Base-by-base conservation (phyloP, 2,888 invertebrate genomes). In the Parnassius glacialis region DNA sequence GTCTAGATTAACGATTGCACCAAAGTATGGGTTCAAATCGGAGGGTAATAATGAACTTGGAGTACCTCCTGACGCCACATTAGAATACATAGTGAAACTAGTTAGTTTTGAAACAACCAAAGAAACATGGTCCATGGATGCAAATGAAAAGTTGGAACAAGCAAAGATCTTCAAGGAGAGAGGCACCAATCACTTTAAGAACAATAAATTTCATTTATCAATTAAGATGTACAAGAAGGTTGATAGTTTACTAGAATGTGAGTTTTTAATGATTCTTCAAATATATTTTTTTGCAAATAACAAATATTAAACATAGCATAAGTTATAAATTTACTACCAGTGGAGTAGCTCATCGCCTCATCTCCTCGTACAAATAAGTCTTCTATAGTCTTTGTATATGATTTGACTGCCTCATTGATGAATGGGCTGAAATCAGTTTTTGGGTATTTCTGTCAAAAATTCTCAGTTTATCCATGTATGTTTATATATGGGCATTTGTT, bases 131-230 rank as follows among this genome's bases (percentile, higher is more conserved):
- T 93, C 96, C 52, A 92, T 99, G 91, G 95, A 96, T 65, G 92
- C 93, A 0, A 83, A 91, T 0, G 97, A 98, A 82, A 96, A 96
- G 79, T 71, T 99, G 9, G 95, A 95, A 62, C 96, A 96, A 76
- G 94, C 96, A 0, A 94, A 95, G 80, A 88, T 96, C 12, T 95
- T 94, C 67, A 99, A 99, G 85, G 96, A 96, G 66, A 98, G 97
- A 78, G 99, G 98, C 53, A 98, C 97, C 0, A 93, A 93, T 55
- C 98, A 97, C 81, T 97, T 98, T 77, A 97, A 97, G 83, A 93
- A 92, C 0, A 94, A 93, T 63, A 97, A 98, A 80, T 95, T 93
- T 72, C 85, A 90, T 60, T 74, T 97, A 70, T 98, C 99, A 0
- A 91, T 95, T 55, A 97, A 96, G 81, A 95, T 97, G 93, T 99